Conservation (phyloP, 2,113 vertebrate genomes). For the Cephalopterus ornatus region DNA sequence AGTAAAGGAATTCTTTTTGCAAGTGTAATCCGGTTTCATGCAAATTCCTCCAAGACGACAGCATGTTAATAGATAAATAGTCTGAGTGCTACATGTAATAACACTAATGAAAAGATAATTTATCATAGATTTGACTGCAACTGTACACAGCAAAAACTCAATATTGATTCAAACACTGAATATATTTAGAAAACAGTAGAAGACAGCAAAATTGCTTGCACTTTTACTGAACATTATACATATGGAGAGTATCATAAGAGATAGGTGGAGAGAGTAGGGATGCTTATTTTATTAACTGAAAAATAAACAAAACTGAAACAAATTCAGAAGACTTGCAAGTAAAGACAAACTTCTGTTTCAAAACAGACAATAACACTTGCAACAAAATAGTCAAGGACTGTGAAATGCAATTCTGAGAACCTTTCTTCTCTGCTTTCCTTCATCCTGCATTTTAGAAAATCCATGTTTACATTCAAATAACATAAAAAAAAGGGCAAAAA, state of each 20-base stretch:
- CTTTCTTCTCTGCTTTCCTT: neutral
- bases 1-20: neutral
- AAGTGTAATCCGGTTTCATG: neutral
- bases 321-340: neutral
- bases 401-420: neutral
- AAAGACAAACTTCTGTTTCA: neutral
- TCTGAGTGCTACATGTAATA: neutral
- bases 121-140: slow-evolving; percentile 10
- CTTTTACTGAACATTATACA: neutral
- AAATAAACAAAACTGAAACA: neutral
- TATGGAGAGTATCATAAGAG: neutral
- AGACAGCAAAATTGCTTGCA: neutral
- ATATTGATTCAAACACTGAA: slow-evolving; percentile 3
- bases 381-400: neutral
- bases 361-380: neutral
- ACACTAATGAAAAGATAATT: slow-evolving; percentile 26
- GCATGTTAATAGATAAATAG: neutral
- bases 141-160: neutral
- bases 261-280: neutral
- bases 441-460: neutral
- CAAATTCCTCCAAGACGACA: neutral
- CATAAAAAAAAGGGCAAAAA: neutral
- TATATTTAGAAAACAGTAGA: neutral
- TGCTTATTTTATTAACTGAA: neutral
- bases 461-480: neutral